Evolutionary conservation across 2,113 vertebrate species (phyloP).

Genomic region (Pygoscelis adeliae): DNA sequence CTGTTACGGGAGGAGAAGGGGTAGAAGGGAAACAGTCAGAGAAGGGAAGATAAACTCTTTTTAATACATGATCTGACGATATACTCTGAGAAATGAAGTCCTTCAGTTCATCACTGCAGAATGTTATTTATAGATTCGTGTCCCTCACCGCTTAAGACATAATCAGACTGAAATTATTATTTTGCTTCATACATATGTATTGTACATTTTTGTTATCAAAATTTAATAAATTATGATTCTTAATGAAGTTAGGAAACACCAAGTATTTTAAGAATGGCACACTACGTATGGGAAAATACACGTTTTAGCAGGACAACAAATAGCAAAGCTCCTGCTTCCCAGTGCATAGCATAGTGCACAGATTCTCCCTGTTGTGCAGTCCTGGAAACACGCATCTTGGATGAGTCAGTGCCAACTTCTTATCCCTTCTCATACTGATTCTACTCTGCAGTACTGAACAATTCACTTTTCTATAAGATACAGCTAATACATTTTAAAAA

Average conservation of each 20-base stretch:
- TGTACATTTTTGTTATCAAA: not conserved
- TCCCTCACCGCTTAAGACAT: not conserved
- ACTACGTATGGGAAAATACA: fast-evolving
- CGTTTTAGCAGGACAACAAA: not conserved
- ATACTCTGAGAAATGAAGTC: not conserved
- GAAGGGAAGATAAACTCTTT: not conserved
- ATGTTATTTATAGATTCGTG: not conserved
- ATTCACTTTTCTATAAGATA: not conserved
- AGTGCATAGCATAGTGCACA: not conserved
- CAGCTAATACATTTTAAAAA: not conserved
- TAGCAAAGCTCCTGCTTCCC: not conserved
- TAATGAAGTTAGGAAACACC: not conserved
- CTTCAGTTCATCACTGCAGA: not conserved
- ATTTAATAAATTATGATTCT: not conserved
- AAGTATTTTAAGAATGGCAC: not conserved
- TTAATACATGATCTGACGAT: not conserved
- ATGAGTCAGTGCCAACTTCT: not conserved
- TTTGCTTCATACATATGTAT: not conserved
- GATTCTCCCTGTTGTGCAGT: not conserved
- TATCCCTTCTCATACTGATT: not conserved
- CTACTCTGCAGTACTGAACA: not conserved
- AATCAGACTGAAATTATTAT: not conserved
- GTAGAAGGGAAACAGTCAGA: not conserved
- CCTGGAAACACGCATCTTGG: not conserved
- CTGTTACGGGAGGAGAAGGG: conserved; percentile 30